Evolutionary conservation across 2,113 vertebrate species (phyloP), one percentile per base, ranked within the genome.

Genomic region (Myrmecophaga tridactyla): DNA sequence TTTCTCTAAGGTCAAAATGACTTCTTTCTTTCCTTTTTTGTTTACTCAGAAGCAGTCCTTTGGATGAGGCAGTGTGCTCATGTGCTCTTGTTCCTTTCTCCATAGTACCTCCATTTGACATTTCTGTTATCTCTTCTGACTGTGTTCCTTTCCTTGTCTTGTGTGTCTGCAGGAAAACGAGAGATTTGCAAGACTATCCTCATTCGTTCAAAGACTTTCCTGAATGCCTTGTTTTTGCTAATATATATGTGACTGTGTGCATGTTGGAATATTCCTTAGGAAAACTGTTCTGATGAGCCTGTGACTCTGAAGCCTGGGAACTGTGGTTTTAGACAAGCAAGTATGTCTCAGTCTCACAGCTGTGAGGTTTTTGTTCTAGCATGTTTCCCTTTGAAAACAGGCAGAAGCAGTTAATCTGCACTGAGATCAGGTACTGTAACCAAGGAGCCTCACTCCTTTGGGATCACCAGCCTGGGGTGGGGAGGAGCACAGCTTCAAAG

Each of bases 1-100:
- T 89, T 96, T 75, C 31, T 73, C n/a, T 78, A 51, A 92, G 34
- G 39, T n/a, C 86, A 96, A 67, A 92, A 89, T 89, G 53, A 95
- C 23, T 62, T 96, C 60, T 86, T 94, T 70, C 9, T 60, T 51
- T 31, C 14, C 20, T 58, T 23, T 39, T 46, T 36, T 63, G 46
- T 83, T 82, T 10, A 11, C 34, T 6, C 60, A 41, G 25, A 70
- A 41, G 31, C 15, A 76, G 27, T 81, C 43, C 39, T 91, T 75
- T 51, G 29, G 8, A 36, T 77, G 67, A 85, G 75, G 8, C 85
- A 36, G 6, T 72, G 5, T 43, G 17, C 58, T 75, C 31, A 27
- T 9, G 3, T 76, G 60, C 9, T 62, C 39, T 63, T 86, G 7
- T n/a, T 86, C 18, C 53, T 60, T 89, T 31, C 63, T 60, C 4